Evolutionary conservation across 2,888 invertebrate species (phyloP), one percentile per base, ranked within the genome.

Genomic region (Patella ulyssiponensis): DNA sequence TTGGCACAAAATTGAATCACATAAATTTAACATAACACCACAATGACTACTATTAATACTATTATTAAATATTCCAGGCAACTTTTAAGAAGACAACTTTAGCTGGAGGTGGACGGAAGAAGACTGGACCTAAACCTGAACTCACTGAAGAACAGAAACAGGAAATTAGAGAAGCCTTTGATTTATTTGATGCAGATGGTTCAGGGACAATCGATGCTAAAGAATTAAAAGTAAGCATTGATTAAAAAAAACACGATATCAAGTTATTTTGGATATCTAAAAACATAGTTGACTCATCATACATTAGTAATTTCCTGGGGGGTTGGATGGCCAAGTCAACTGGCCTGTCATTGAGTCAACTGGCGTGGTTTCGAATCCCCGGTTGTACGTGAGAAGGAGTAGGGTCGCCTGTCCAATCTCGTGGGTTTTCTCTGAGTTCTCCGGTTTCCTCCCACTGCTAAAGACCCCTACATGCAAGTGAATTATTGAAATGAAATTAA

Each of bases 101-200:
- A n/a, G 88, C 89, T 69, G 89, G 90, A 69, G 90, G 88, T 20
- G 87, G 90, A 33, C 84, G 90, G 72, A 92, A 92, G 80, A 91
- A 91, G 83, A 85, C 88, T 69, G 91, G 91, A 5, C 91, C 91
- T 5, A 92, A 92, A 81, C 89, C 90, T 69, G 97, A 98, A 91
- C 92, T 98, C 17, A 94, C 95, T 7, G 96, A 96, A 82, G 96
- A 97, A 90, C 97, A 98, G 89, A 95, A 96, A 91, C 94, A 95
- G 73, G 98, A 98, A 89, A 97, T 98, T 79, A 95, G 96, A 91
- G 97, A 98, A 93, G 98, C 98, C 0, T 98, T 98, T 91, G 96
- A 97, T 93, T 92, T 98, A 20, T 98, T 98, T 92, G 98, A 98
- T 92, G 95, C 95, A 11, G 96, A 97, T 91, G 96, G 95, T 33